Conservation (phyloP, 2,797 vertebrate species). For the Silurus lanzhouensis region DNA sequence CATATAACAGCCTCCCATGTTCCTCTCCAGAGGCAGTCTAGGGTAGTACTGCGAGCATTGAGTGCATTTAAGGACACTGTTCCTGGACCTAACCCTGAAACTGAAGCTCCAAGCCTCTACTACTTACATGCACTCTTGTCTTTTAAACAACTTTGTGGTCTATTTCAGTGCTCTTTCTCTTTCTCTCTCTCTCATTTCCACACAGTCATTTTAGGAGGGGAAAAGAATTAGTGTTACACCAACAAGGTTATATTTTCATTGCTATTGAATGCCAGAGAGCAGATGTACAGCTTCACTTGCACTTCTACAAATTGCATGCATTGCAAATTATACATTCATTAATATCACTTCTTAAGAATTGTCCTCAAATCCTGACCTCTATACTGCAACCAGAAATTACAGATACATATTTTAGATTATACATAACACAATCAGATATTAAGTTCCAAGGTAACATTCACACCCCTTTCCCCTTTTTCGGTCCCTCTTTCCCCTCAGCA, state of each 20-base stretch:
- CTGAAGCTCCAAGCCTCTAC: constrained; percentile 71
- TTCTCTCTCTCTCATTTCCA: constrained; percentile 67
- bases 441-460: constrained; percentile 39
- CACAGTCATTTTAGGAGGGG: constrained; percentile 68
- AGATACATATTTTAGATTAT: not conserved
- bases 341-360: not conserved
- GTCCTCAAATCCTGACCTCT: not conserved
- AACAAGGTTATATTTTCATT: constrained; percentile 56
- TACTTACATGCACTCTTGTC: constrained; percentile 77
- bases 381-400: not conserved
- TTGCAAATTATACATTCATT: not conserved
- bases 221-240: constrained; percentile 60
- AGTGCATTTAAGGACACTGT: constrained; percentile 76
- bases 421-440: constrained; percentile 19
- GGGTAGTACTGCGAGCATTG: constrained; percentile 45
- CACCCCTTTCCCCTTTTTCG: constrained; percentile 58
- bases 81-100: constrained; percentile 72
- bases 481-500: constrained; percentile 71
- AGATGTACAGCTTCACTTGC: constrained; percentile 46
- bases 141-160: constrained; percentile 79
- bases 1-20: constrained; percentile 27
- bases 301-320: not conserved
- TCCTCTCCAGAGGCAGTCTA: constrained; percentile 41
- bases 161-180: constrained; percentile 71
- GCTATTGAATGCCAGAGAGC: constrained; percentile 56